These are phyloP conservation scores for Sphaeridia pumilis DNA, from an alignment of 2,888 invertebrate species.

Conservation along the genomic window DNA sequence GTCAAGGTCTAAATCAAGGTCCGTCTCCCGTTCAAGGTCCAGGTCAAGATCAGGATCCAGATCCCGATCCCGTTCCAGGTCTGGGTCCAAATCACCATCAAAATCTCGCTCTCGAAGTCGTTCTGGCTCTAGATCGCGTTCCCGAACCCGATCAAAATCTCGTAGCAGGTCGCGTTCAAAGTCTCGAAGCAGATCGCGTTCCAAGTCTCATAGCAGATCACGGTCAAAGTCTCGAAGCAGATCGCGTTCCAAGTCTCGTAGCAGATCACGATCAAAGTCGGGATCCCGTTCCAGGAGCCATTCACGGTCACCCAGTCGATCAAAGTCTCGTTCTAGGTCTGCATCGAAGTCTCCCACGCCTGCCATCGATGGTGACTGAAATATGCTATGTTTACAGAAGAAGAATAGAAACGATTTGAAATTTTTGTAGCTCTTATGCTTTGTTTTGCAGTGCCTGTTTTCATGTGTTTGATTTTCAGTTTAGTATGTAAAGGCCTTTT, in stretches of 20 bases:
- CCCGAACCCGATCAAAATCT: constrained; percentile 30
- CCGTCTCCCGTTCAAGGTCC: constrained; percentile 35
- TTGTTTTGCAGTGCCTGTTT: too few species aligned
- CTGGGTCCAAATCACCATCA: constrained; percentile 38
- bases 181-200: constrained; percentile 41
- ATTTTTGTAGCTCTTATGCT: too few species aligned
- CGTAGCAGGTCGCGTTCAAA: constrained; percentile 38
- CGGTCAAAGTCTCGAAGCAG: constrained; percentile 39
- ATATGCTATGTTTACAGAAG: too few species aligned
- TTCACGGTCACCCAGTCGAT: constrained; percentile 32
- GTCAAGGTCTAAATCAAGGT: constrained; percentile 23
- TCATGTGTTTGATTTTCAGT: too few species aligned
- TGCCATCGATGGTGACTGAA: too few species aligned
- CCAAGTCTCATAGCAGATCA: constrained; percentile 38
- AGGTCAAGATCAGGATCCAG: constrained; percentile 37
- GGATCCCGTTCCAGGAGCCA: constrained; percentile 34
- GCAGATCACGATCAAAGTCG: constrained; percentile 26
- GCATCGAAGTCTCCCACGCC: constrained; percentile 37
- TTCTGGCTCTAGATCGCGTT: constrained; percentile 17
- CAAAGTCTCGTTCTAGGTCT: constrained; percentile 40
- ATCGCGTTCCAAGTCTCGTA: constrained; percentile 37
- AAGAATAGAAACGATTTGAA: too few species aligned
- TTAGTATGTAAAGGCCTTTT: too few species aligned
- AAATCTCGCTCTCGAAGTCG: constrained; percentile 40
- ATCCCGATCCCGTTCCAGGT: constrained; percentile 39